Base-by-base conservation (phyloP, 2,797 vertebrate species). In the Melanotaenia boesemani region DNA sequence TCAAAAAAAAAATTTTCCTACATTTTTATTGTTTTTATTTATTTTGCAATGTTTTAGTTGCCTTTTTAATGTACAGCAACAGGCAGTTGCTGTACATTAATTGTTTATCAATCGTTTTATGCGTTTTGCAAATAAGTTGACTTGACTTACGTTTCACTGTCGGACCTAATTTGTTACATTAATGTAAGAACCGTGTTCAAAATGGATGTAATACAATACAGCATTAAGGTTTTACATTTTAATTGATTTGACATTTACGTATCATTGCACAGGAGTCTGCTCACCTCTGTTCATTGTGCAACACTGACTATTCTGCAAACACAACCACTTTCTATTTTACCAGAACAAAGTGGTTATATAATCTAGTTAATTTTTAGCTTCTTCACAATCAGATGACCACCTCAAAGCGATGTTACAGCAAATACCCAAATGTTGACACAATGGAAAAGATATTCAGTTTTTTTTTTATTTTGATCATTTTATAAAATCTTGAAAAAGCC, bases 301-400 rank as follows among this genome's bases (percentile, higher is more conserved):
- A 52, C 48, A 48, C 28, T 63, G 20, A 39, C 39, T 28, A 18
- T 32, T 26, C 6, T 24, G 18, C 12, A 32, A 4, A 3, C 6
- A 65, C 18, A 55, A 18, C 46, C 28, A 69, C 44, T 68, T 65
- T 55, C 8, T 41, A 34, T 70, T 71, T 73, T 9, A 30, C 37
- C 15, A 63, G 18, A 30, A 2, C 44, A 26, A 63, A 58, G 1
- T 55, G 37, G 66, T 65, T 55, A 24, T 44, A 56, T 73, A 69
- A 67, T 50, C 30, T 58, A 16, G 0, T 61, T 61, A 56, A 73
- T 24, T 8, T 22, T 54, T 61, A 48, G 44, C 58, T 62, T 41
- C 11, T 56, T 72, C 67, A 57, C 13, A 62, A 26, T 36, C 5
- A 59, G 36, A 16, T 46, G 11, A 18, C 2, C n/a, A 72, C 34